Base-by-base conservation (phyloP, 2,888 invertebrate species). In the Diaprepes abbreviatus region DNA sequence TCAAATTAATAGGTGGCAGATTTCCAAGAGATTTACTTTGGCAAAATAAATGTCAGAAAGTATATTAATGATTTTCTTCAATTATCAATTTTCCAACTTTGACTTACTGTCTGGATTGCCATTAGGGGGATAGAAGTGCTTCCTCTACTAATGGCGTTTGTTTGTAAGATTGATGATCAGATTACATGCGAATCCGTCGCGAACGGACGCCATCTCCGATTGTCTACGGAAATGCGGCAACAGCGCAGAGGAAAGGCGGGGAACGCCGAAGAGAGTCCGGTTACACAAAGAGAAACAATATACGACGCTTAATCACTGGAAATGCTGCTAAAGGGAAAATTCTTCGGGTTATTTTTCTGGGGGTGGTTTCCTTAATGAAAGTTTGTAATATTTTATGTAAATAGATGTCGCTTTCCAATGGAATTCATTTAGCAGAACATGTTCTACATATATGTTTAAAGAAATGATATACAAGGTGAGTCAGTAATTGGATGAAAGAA, bases 111-210 rank as follows among this genome's bases (percentile, higher is more conserved):
- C 71, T 65, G 68, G 21, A 72, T 76, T 74, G 77, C 78, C 78
- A 79, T 78, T 77, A 77, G 74, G 74, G 74, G 73, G 74, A 45
- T 77, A 75, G 79, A 75, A 79, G 79, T 77, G 80, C 78, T 79
- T 78, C 78, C 78, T 75, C 72, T 75, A 75, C 77, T 79, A 80
- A 80, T 79, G 79, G 80, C 77, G 76, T 78, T 75, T 76, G 76
- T 78, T 77, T 76, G 75, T 74, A 79, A 80, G 79, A 80, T 80
- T 79, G 80, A 80, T 79, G 79, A 79, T 79, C 78, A 74, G 79
- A 79, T 80, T 79, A 79, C 79, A 79, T 77, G 80, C 79, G 78
- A 80, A 73, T 75, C 74, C 74, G 77, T 75, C 75, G 67, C 77
- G 72, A 72, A 69, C 38, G 59, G 54, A 59, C 50, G 45, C 60